Percentiles rank a stretch among this genome's conserved stretches.
Evolutionary conservation across 1,140 invertebrate species (phyloP).

Genomic region (Drosophila pandora): DNA sequence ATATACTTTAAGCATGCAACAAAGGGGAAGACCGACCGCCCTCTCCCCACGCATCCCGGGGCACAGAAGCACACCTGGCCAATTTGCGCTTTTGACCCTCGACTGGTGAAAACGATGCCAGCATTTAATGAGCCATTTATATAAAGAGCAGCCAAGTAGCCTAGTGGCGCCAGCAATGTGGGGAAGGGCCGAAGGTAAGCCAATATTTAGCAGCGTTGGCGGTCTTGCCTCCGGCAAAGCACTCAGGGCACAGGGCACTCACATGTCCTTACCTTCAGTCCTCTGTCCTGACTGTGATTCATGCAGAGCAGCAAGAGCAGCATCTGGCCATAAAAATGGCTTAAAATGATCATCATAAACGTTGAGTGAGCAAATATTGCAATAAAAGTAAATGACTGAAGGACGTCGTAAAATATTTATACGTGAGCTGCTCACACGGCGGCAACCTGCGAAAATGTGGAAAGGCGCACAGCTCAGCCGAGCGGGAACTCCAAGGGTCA

Average conservation of each 20-base stretch:
- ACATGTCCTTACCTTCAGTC: conserved; percentile 29
- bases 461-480: neutral
- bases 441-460: conserved; percentile 27
- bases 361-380: conserved; percentile 84
- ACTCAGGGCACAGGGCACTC: conserved; percentile 47
- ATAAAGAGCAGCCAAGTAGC: conserved; percentile 59
- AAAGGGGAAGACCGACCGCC: neutral
- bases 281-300: conserved; percentile 56
- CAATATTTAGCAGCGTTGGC: conserved; percentile 75
- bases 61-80: conserved; percentile 21
- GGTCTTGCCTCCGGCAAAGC: conserved; percentile 23
- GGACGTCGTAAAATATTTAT: conserved; percentile 84
- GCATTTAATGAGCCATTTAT: conserved; percentile 82
- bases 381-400: conserved; percentile 84
- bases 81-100: conserved; percentile 49
- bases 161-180: conserved; percentile 19
- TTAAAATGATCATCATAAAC: conserved; percentile 84
- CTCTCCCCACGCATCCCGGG: conserved; percentile 4
- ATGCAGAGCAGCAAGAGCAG: conserved; percentile 66
- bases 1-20: conserved; percentile 45
- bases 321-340: conserved; percentile 82
- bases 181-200: conserved; percentile 63
- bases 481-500: conserved; percentile 37
- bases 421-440: conserved; percentile 70
- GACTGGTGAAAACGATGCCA: conserved; percentile 59